These are phyloP conservation scores for Zoanthus gigantus DNA, from an alignment of 92 coral and sea anemone species.

Conservation along the genomic window DNA sequence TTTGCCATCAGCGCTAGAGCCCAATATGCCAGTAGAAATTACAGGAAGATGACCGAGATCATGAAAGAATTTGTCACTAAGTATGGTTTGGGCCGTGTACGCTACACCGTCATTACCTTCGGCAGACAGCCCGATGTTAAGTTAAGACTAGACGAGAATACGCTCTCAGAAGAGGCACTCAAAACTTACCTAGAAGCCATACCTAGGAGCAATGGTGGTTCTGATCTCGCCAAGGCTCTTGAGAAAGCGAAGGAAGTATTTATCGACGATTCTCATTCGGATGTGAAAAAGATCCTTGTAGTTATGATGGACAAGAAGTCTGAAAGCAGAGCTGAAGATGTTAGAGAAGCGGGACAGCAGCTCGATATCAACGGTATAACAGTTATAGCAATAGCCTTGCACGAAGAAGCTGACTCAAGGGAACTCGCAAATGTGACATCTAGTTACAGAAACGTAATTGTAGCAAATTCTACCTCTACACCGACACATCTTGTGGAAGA, in stretches of 20 bases:
- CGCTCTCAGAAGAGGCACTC: conserved; percentile 38
- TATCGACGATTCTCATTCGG: conserved; percentile 65
- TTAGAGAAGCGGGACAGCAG: conserved; percentile 69
- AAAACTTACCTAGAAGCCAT: conserved; percentile 55
- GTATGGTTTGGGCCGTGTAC: conserved; percentile 45
- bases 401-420: conserved; percentile 72
- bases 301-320: conserved; percentile 77
- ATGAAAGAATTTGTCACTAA: conserved; percentile 48
- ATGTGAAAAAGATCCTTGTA: conserved; percentile 79
- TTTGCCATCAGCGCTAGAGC: conserved; percentile 62
- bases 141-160: conserved; percentile 15
- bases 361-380: conserved; percentile 75
- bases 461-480: conserved; percentile 57
- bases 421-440: conserved; percentile 77
- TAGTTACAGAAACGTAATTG: conserved; percentile 65
- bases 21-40: conserved; percentile 27
- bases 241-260: conserved; percentile 68
- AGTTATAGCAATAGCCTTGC: conserved; percentile 86
- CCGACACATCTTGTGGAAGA: conserved; percentile 64
- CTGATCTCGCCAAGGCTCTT: conserved; percentile 72
- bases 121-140: conserved; percentile 32
- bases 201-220: conserved; percentile 64
- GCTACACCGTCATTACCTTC: conserved; percentile 32
- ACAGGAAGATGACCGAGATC: conserved; percentile 62
- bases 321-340: conserved; percentile 40